phyloP scores from a whole-genome alignment of 2,888 invertebrate species.

The Marronus borbonicus region DNA sequence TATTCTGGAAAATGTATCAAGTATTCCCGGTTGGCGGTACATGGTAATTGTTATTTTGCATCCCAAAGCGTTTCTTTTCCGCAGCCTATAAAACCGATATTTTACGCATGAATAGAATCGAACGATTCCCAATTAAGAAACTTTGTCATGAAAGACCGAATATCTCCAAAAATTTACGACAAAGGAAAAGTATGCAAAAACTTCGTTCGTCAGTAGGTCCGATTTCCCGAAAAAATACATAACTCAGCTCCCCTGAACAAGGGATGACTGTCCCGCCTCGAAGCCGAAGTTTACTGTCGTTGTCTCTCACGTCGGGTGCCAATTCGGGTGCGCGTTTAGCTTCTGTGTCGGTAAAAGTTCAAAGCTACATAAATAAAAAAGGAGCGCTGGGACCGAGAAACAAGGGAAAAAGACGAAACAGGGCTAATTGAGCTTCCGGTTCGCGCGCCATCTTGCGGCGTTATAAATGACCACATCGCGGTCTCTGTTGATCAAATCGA shows the following conservation, averaged over 20 bases:
- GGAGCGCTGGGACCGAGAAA: conserved; percentile 27
- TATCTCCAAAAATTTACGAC: conserved; percentile 10
- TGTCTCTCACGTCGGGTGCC: conserved; percentile 41
- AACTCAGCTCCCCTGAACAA: conserved; percentile 19
- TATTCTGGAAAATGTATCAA: too few species aligned
- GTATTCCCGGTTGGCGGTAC: too few species aligned
- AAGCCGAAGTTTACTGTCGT: conserved; percentile 24
- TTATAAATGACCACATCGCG: conserved; percentile 41
- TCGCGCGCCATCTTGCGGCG: conserved; percentile 35
- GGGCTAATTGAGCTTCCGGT: conserved; percentile 41
- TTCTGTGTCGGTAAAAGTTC: conserved; percentile 42
- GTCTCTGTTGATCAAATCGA: conserved; percentile 37
- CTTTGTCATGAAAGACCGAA: conserved; percentile 12
- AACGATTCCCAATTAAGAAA: conserved; percentile 12
- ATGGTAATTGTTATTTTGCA: too few species aligned
- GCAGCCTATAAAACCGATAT: background rate
- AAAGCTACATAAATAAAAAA: conserved; percentile 41
- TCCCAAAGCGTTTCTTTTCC: too few species aligned
- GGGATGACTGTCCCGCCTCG: conserved; percentile 14
- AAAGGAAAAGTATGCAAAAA: conserved; percentile 32
- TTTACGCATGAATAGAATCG: background rate
- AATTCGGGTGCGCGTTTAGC: conserved; percentile 17
- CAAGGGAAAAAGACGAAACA: conserved; percentile 37
- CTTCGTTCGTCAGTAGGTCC: conserved; percentile 23
- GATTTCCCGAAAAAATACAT: conserved; percentile 34